A percentile compares a stretch with the other conserved stretches of the same genome.
Evolutionary conservation across 2,113 vertebrate species (phyloP).

Genomic region (Thermophis baileyi): DNA sequence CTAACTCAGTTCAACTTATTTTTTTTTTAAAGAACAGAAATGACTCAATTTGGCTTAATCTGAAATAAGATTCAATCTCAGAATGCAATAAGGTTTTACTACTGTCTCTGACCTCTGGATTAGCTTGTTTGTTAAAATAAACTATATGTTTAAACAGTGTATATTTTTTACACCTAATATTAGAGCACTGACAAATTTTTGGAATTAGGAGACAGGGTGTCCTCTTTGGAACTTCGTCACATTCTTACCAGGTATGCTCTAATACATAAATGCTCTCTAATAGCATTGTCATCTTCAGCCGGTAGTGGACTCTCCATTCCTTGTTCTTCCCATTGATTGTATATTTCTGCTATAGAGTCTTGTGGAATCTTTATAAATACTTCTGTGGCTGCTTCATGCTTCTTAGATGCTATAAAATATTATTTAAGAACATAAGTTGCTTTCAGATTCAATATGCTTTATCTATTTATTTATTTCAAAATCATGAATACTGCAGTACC

Average conservation of each 20-base stretch:
- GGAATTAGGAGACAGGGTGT: neutral
- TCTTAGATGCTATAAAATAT: constrained; percentile 81
- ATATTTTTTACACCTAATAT: neutral
- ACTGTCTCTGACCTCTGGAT: neutral
- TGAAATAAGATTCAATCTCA: neutral
- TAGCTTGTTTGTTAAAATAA: neutral
- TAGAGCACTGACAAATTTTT: neutral
- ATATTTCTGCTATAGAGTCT: constrained; percentile 92
- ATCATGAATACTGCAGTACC: constrained; percentile 69
- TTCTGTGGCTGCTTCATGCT: constrained; percentile 92
- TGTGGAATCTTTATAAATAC: constrained; percentile 94
- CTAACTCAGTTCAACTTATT: neutral
- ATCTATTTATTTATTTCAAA: neutral
- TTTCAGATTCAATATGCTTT: constrained; percentile 8
- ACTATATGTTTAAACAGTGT: neutral
- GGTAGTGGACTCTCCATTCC: constrained; percentile 81
- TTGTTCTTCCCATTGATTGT: constrained; percentile 85
- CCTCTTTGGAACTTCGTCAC: neutral
- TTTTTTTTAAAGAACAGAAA: neutral
- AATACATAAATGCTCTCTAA: constrained; percentile 93
- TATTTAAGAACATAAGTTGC: neutral
- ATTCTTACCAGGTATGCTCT: constrained; percentile 90
- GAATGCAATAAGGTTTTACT: neutral
- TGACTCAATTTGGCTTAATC: neutral
- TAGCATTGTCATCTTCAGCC: constrained; percentile 91